Evolutionary conservation across 1,140 invertebrate species (phyloP).

Genomic region (Colletes gigas): DNA sequence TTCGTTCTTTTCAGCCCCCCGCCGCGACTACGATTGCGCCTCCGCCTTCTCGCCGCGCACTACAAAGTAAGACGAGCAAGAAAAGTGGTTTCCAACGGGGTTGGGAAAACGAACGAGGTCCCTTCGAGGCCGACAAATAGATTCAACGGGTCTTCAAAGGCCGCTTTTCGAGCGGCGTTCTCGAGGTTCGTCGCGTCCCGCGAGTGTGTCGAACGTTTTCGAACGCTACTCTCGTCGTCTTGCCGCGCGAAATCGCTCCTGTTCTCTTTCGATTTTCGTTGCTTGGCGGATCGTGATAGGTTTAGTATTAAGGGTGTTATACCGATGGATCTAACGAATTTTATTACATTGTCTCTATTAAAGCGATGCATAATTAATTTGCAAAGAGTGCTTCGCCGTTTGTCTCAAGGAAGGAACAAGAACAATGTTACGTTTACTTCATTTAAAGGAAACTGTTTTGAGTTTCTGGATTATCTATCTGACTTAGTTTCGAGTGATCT

Average conservation of each 20-base stretch:
- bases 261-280: not conserved
- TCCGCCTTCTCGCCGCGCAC: not conserved
- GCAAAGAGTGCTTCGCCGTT: too few relatives aligned
- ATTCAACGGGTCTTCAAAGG: not conserved
- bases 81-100: conserved; percentile 22
- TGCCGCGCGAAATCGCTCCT: not conserved
- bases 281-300: not conserved
- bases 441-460: too few relatives aligned
- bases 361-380: too few relatives aligned
- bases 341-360: too few relatives aligned
- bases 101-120: conserved; percentile 13
- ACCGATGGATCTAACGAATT: too few relatives aligned
- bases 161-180: not conserved
- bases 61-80: conserved; percentile 23
- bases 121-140: conserved; percentile 13
- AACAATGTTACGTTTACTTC: too few relatives aligned
- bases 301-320: too few relatives aligned
- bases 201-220: not conserved
- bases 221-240: not conserved
- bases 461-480: too few relatives aligned
- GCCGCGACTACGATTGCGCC: not conserved
- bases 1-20: conserved; percentile 32
- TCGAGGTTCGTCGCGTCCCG: not conserved
- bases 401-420: too few relatives aligned
- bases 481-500: too few relatives aligned